phyloP scores from a whole-genome alignment of 2,797 vertebrate genomes.

The Spinus olivaceus region DNA sequence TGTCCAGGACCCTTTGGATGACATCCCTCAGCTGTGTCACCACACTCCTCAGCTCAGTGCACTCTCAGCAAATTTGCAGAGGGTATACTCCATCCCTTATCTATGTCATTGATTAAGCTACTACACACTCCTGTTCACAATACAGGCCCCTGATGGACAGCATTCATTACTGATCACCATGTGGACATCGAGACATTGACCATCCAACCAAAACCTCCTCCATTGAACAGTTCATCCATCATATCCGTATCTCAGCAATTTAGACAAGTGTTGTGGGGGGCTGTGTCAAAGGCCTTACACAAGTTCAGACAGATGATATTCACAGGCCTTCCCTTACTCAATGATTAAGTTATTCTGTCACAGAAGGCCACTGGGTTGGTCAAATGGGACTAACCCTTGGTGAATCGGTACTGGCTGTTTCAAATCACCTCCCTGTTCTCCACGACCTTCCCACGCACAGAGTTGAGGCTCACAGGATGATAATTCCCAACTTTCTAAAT shows the following conservation, averaged over 20 bases:
- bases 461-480: not conserved
- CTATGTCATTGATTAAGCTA: not conserved
- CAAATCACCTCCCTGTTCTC: not conserved
- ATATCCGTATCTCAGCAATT: not conserved
- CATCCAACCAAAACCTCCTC: not conserved
- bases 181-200: accelerated
- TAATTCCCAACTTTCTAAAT: not conserved
- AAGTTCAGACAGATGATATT: not conserved
- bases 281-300: not conserved
- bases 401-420: not conserved
- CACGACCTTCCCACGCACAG: not conserved
- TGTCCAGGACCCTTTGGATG: not conserved
- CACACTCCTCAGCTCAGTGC: accelerated
- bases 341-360: not conserved
- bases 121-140: not conserved
- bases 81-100: not conserved
- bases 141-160: not conserved
- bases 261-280: not conserved
- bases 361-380: accelerated
- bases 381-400: not conserved
- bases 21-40: not conserved
- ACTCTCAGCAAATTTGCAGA: not conserved
- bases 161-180: not conserved
- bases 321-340: not conserved
- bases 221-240: not conserved